Evolutionary conservation across 2,113 vertebrate species (phyloP).

Genomic region (Ornithorhynchus anatinus): DNA sequence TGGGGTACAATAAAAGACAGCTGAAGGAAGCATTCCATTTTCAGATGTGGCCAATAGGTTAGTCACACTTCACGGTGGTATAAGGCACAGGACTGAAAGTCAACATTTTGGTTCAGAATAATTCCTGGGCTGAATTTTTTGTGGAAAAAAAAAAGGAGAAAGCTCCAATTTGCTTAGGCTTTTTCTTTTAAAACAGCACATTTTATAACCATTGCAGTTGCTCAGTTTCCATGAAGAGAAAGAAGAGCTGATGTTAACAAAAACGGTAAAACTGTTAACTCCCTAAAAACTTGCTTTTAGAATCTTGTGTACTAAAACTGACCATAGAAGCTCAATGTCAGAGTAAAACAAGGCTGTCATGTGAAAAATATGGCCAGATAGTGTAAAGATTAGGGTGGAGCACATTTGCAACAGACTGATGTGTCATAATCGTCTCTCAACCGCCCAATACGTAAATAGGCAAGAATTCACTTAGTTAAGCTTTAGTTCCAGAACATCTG

Average conservation of each 20-base stretch:
- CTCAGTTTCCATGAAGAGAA: neutral
- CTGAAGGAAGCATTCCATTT: too few species aligned
- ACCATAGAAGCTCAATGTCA: neutral
- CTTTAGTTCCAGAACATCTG: constrained; percentile 59
- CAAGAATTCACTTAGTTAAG: constrained; percentile 17
- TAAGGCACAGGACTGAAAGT: too few species aligned
- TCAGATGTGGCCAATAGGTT: too few species aligned
- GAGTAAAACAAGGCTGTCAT: neutral
- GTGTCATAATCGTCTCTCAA: constrained; percentile 17
- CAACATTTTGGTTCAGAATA: too few species aligned
- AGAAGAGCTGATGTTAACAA: too few species aligned
- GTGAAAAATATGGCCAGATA: neutral
- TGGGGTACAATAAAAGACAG: too few species aligned
- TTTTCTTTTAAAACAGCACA: constrained; percentile 8
- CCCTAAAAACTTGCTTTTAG: constrained; percentile 2
- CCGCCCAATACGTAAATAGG: neutral
- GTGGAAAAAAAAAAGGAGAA: too few species aligned
- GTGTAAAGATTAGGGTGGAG: constrained; percentile 8
- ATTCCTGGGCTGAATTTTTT: too few species aligned
- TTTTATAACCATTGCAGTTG: constrained; percentile 1
- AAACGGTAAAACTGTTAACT: constrained; percentile 4
- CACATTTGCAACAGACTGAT: constrained; percentile 34
- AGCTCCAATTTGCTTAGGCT: too few species aligned
- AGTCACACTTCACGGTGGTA: too few species aligned
- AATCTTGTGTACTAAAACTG: neutral